Percentiles rank a stretch among this genome's conserved stretches.
These are phyloP conservation scores for Sturnus vulgaris DNA, from an alignment of 2,113 vertebrate genomes.

Conservation along the genomic window DNA sequence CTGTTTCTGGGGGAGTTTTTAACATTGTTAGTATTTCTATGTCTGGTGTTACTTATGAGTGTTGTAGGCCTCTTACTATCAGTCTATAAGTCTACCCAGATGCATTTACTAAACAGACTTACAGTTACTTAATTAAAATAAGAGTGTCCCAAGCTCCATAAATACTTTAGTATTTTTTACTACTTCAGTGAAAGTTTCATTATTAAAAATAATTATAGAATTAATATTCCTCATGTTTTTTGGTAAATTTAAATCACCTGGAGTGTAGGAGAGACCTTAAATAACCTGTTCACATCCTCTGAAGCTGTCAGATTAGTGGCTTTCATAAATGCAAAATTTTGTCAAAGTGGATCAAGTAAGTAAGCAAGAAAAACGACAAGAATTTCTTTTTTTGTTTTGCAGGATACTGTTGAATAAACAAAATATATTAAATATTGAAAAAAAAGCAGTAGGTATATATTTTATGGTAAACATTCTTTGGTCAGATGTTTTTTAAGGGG, in stretches of 20 bases:
- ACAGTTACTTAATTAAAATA: background rate
- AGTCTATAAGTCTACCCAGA: background rate
- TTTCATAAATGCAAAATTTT: background rate
- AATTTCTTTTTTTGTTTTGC: background rate
- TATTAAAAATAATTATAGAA: background rate
- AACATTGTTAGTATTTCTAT: background rate
- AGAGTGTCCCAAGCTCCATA: background rate
- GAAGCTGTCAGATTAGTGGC: background rate
- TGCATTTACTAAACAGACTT: background rate
- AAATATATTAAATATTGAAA: background rate
- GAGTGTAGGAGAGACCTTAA: background rate
- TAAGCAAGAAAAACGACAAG: background rate
- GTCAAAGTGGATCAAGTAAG: background rate
- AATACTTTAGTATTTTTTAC: background rate
- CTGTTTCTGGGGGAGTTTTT: background rate
- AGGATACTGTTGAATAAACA: background rate
- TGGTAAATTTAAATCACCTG: background rate
- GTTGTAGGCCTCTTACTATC: background rate
- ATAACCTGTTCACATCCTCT: background rate
- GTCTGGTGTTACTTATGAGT: background rate
- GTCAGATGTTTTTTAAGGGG: accelerated
- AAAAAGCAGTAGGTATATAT: background rate
- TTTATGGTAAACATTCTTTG: background rate
- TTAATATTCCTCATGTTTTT: background rate
- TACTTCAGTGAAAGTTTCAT: background rate